Base-by-base conservation (phyloP, 2,797 vertebrate genomes). In the Lates japonicus region DNA sequence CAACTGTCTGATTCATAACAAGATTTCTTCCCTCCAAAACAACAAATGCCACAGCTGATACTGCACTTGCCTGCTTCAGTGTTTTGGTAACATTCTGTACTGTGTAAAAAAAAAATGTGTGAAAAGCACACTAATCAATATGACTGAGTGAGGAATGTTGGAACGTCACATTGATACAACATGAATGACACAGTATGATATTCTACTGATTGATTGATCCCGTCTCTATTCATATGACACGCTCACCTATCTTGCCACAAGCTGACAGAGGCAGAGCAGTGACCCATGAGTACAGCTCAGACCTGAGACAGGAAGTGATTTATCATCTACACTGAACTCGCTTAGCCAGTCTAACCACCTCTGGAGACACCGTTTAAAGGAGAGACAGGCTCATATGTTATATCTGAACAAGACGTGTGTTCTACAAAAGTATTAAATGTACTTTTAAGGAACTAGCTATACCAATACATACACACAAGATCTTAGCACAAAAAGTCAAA, bases 301-400 rank as follows among this genome's bases (percentile, higher is more conserved):
- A 76, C 69, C 64, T n/a, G 62, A 79, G 91, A 91, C 83, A 84
- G 84, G 81, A 90, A 82, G 39, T 78, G 44, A 91, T 94, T 85
- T 55, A 90, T 93, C 83, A 89, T 81, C 72, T 67, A 62, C 20
- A 33, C n/a, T 71, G n/a, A 70, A 55, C 60, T 3, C 11, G 9
- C 9, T 31, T 25, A 37, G 42, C n/a, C 49, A 16, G 33, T 59
- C 63, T 58, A 76, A 84, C 67, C 57, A 72, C 71, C 73, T 70
- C 59, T 54, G 74, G 70, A 83, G 82, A 84, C 61, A 12, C 44
- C 8, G 20, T 57, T 90, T 41, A 82, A 25, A 74, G 58, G 42
- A 81, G 20, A 78, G 67, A 68, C 58, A 60, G 76, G 76, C 66
- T 82, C 39, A 46, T 73, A 41, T 31, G 66, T 86, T 83, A 86